These are phyloP conservation scores for Trematocara stigmaticum DNA, from an alignment of 2,113 vertebrate genomes.

Conservation along the genomic window DNA sequence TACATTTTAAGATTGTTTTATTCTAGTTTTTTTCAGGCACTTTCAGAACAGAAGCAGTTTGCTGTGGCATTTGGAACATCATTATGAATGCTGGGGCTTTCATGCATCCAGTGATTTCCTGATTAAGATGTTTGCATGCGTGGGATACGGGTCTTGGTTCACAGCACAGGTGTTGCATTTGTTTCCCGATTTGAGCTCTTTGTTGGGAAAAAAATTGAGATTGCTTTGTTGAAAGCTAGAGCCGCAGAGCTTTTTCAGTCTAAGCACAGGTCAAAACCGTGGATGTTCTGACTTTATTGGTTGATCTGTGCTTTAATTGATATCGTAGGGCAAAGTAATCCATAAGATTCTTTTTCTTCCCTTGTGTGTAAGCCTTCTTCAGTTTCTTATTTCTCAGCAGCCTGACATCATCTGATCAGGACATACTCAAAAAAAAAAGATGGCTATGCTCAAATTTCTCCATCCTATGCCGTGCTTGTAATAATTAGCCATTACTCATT, in stretches of 20 bases:
- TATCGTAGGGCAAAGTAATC: background rate
- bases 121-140: background rate
- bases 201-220: background rate
- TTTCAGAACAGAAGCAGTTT: background rate
- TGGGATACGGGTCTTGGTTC: background rate
- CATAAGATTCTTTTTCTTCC: background rate
- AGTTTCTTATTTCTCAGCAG: conserved; percentile 18
- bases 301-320: background rate
- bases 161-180: background rate
- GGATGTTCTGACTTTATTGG: background rate
- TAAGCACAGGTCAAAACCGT: background rate
- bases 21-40: background rate
- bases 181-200: background rate
- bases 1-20: background rate
- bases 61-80: background rate
- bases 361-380: background rate
- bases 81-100: background rate
- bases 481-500: conserved; percentile 33
- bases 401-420: conserved; percentile 33
- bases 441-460: conserved; percentile 6
- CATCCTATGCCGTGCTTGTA: background rate
- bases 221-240: background rate
- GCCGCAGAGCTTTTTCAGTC: background rate
- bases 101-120: background rate
- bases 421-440: background rate